These are phyloP conservation scores for Ceratina calcarata DNA, from an alignment of 1,140 invertebrate genomes.

Conservation along the genomic window DNA sequence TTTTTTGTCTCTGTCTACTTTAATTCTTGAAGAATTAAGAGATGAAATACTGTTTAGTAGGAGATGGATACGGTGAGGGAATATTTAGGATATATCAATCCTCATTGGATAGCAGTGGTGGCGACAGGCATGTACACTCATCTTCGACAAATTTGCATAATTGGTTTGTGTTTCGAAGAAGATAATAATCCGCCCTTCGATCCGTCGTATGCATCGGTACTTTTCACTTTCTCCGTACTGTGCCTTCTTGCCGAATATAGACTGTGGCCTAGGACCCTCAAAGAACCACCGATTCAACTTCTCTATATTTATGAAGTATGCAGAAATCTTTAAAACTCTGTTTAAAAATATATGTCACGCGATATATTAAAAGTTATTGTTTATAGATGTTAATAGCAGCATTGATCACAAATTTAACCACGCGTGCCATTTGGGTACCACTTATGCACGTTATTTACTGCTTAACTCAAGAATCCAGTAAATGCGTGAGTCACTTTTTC, in stretches of 20 bases:
- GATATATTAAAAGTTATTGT: background rate
- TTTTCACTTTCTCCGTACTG: constrained; percentile 75
- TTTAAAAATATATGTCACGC: background rate
- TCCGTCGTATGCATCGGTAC: constrained; percentile 71
- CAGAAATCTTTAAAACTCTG: background rate
- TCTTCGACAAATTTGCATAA: constrained; percentile 76
- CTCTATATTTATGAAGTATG: constrained; percentile 77
- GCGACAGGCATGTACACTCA: constrained; percentile 75
- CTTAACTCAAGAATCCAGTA: constrained; percentile 74
- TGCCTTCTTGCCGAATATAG: constrained; percentile 76
- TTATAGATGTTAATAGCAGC: constrained; percentile 75
- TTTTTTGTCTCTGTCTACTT: background rate
- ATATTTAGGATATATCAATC: constrained; percentile 69
- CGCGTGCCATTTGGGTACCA: constrained; percentile 74
- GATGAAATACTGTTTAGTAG: background rate
- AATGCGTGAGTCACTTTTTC: constrained; percentile 66
- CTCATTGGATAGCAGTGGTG: constrained; percentile 76
- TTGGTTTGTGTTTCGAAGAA: constrained; percentile 74
- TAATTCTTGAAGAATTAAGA: too few species aligned
- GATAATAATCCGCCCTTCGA: constrained; percentile 64
- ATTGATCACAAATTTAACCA: constrained; percentile 74
- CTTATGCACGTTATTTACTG: constrained; percentile 70
- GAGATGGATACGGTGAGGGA: constrained; percentile 71
- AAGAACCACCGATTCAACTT: constrained; percentile 76
- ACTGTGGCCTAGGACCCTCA: constrained; percentile 77